Evolutionary conservation across 2,113 vertebrate genomes (phyloP).

Genomic region (Peromyscus leucopus): DNA sequence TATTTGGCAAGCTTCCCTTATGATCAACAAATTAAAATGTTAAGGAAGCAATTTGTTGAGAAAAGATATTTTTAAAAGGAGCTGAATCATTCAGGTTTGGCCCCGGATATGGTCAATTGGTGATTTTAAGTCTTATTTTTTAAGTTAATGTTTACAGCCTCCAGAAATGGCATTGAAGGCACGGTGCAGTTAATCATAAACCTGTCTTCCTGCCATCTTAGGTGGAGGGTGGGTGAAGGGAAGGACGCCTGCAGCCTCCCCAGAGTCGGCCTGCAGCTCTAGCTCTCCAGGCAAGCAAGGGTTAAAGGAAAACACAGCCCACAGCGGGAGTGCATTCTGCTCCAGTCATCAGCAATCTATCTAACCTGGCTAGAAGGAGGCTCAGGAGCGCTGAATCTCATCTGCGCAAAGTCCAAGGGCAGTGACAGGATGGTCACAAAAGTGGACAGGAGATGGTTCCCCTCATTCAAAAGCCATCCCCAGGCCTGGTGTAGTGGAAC

Average conservation of each 20-base stretch:
- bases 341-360: constrained; percentile 53
- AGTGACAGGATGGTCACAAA: background rate
- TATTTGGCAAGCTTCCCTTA: constrained; percentile 84
- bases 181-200: constrained; percentile 63
- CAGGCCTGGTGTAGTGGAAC: background rate
- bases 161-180: constrained; percentile 62
- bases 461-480: constrained; percentile 20
- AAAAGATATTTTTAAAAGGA: constrained; percentile 83
- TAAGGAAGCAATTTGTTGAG: constrained; percentile 85
- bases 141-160: constrained; percentile 75
- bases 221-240: background rate
- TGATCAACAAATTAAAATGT: constrained; percentile 86
- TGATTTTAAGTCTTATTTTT: constrained; percentile 77
- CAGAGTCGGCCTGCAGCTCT: background rate
- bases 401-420: background rate
- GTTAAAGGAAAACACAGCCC: constrained; percentile 24
- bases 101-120: constrained; percentile 78
- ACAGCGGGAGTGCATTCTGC: background rate
- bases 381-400: background rate
- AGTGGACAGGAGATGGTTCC: background rate
- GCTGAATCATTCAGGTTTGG: constrained; percentile 82
- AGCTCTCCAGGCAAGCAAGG: background rate
- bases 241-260: background rate
- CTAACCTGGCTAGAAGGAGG: constrained; percentile 2
- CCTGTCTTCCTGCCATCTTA: constrained; percentile 12